Conservation (phyloP, 1,140 invertebrate genomes). For the Lysiphlebus fabarum region DNA sequence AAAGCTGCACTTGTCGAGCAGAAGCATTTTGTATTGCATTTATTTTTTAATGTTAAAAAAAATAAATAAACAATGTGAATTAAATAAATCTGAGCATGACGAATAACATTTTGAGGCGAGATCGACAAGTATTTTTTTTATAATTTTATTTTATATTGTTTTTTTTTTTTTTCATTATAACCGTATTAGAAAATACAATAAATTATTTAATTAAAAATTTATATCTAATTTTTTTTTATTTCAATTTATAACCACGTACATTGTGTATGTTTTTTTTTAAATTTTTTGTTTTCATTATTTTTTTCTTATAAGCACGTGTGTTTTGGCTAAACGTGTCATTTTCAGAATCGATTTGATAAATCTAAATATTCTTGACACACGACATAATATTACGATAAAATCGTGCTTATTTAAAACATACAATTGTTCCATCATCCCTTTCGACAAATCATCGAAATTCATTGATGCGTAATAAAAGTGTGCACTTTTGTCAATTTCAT, state of each 20-base stretch:
- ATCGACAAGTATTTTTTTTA: background rate
- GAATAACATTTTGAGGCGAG: too few species aligned
- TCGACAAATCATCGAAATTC: conserved; percentile 27
- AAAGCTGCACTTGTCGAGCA: too few species aligned
- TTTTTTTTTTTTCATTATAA: too few species aligned
- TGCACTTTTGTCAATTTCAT: conserved; percentile 16
- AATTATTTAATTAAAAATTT: background rate
- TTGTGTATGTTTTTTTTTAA: conserved; percentile 17
- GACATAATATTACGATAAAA: conserved; percentile 11
- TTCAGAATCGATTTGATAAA: conserved; percentile 15
- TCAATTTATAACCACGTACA: background rate
- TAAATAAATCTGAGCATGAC: too few species aligned
- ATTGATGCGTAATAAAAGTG: conserved; percentile 37
- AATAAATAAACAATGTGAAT: too few species aligned
- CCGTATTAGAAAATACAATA: too few species aligned
- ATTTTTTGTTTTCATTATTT: too few species aligned
- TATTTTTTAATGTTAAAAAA: too few species aligned
- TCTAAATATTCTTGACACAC: conserved; percentile 21
- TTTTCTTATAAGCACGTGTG: conserved; percentile 16
- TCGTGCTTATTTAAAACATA: conserved; percentile 21
- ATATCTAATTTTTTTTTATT: background rate
- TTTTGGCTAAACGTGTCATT: conserved; percentile 20
- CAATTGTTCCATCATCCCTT: background rate
- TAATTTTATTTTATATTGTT: background rate
- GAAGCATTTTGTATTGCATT: too few species aligned